Conservation (phyloP, 2,113 vertebrate species). For the Bombycilla garrulus region DNA sequence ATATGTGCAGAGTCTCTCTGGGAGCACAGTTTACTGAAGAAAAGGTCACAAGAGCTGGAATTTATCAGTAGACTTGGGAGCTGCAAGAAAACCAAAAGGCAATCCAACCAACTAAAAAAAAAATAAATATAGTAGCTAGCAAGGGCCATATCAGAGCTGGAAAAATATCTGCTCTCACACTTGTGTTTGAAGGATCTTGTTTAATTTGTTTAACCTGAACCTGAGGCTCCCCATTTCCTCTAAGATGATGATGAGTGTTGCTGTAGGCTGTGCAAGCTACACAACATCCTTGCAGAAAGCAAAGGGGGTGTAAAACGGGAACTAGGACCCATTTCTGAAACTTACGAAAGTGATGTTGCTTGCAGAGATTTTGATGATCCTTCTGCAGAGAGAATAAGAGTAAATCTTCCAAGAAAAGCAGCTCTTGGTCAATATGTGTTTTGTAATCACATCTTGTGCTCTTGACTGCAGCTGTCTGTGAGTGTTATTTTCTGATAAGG, state of each 20-base stretch:
- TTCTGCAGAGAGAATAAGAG: not conserved
- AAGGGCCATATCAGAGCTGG: not conserved
- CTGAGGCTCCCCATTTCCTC: not conserved
- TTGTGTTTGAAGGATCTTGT: not conserved
- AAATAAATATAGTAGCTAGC: not conserved
- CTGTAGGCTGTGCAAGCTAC: not conserved
- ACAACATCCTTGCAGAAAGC: not conserved
- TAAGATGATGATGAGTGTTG: rapidly evolving
- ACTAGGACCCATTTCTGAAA: not conserved
- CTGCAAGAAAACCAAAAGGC: not conserved
- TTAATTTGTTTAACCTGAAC: not conserved
- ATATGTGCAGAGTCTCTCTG: not conserved
- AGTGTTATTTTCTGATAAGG: not conserved
- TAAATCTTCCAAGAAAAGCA: not conserved
- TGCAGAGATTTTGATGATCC: not conserved
- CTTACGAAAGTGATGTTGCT: not conserved
- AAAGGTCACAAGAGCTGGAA: not conserved
- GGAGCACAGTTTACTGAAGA: not conserved
- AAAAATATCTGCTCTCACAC: not conserved
- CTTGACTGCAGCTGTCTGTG: not conserved
- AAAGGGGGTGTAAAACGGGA: not conserved
- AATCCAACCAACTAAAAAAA: not conserved
- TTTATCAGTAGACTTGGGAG: not conserved
- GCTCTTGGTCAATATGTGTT: not conserved
- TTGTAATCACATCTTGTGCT: not conserved